Base-by-base conservation (phyloP, 2,797 vertebrate species). In the Danio choprae region DNA sequence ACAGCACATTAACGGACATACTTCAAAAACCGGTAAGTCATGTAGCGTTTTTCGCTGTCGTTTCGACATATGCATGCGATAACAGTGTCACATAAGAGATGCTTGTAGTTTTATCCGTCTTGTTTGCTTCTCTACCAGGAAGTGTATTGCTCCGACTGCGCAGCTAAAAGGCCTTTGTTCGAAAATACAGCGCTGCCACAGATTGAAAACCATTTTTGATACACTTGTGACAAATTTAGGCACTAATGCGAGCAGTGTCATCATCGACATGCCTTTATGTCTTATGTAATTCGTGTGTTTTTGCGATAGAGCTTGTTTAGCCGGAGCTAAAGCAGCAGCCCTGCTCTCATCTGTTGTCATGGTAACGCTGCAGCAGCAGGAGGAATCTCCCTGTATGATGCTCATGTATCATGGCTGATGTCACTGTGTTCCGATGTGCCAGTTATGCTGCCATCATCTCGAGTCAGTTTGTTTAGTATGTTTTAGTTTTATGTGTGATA, bases 311-410 rank as follows among this genome's bases (percentile, higher is more conserved):
- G 29, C 62, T 7, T 22, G 65, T 29, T 62, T 38, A 46, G 64
- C 20, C 36, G 50, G 41, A 67, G 71, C 38, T 58, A 11, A 9
- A 72, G 56, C 70, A 29, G 62, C 74, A 70, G 74, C 36, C 13
- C 60, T 50, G 20, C 38, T 63, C 89, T 81, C 81, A 68, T 53
- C 81, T 84, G 91, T 94, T 94, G 91, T 92, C 90, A 94, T 94
- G 90, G 94, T 89, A 93, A 94, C 91, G 84, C 86, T 87, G 87
- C 59, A 41, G 60, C 64, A 74, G 83, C 83, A 81, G 85, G 59
- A 83, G 72, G 74, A 83, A 62, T 74, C 56, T 83, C 43, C 71
- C 22, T 29, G 48, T 40, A 43, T 64, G 20, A 72, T 65, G 48
- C 48, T 65, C 63, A 71, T 81, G 65, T 59, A 72, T 55, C 53